phyloP scores from a whole-genome alignment of 2,888 invertebrate species.

The Drosophila basisetae region DNA sequence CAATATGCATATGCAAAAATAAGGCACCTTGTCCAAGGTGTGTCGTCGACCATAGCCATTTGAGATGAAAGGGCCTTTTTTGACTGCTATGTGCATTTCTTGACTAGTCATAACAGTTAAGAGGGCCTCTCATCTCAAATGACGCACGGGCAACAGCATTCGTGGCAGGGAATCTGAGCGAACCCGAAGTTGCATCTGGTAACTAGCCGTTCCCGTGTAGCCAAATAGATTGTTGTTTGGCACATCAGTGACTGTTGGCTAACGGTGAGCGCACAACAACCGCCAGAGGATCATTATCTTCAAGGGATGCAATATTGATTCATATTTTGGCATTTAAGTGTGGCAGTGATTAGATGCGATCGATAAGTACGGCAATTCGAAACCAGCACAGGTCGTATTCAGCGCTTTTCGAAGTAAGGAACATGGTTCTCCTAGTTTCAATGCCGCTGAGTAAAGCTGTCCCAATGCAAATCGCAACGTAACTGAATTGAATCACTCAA shows the following conservation, averaged over 20 bases:
- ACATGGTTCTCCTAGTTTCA: slow-evolving; percentile 44
- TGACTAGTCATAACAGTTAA: slow-evolving; percentile 48
- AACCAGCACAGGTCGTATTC: slow-evolving; percentile 22
- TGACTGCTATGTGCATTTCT: slow-evolving; percentile 44
- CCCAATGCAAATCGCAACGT: not conserved
- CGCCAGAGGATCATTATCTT: not conserved
- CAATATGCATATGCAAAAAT: slow-evolving; percentile 1
- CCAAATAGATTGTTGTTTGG: slow-evolving; percentile 60
- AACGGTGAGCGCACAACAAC: slow-evolving; percentile 28
- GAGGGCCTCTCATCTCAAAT: slow-evolving; percentile 38
- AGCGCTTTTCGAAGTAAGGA: slow-evolving; percentile 41
- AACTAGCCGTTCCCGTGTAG: slow-evolving; percentile 58
- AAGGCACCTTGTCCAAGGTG: slow-evolving; percentile 20
- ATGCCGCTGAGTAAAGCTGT: slow-evolving; percentile 55
- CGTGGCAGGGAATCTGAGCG: not conserved
- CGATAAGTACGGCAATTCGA: slow-evolving; percentile 39
- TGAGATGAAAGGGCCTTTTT: slow-evolving; percentile 41
- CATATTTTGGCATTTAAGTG: slow-evolving; percentile 17
- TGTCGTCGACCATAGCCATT: slow-evolving; percentile 3
- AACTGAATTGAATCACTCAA: not conserved
- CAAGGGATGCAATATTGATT: not conserved
- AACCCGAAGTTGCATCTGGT: slow-evolving; percentile 24
- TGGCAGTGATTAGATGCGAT: not conserved
- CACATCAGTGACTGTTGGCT: slow-evolving; percentile 56
- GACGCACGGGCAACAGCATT: slow-evolving; percentile 1